Conservation (phyloP, 92 coral and sea anemone genomes). For the Palythoa grandis region DNA sequence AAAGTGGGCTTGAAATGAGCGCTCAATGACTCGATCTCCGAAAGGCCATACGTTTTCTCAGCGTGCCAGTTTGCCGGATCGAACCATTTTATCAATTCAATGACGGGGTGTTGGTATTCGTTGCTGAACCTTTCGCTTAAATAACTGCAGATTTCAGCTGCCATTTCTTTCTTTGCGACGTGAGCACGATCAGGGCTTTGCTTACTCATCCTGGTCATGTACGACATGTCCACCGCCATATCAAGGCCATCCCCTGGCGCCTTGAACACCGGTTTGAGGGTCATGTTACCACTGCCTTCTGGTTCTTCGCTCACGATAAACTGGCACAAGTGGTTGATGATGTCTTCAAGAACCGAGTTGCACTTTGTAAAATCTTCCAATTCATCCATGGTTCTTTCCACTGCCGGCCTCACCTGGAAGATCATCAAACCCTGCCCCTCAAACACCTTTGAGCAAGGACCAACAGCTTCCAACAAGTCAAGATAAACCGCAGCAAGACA, state of each 20-base stretch:
- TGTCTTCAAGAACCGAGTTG: neutral
- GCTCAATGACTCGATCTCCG: neutral
- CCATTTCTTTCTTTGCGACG: conserved; percentile 13
- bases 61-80: neutral
- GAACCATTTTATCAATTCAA: neutral
- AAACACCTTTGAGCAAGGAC: conserved; percentile 39
- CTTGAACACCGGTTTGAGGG: conserved; percentile 20
- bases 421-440: conserved; percentile 43
- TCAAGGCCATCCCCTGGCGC: conserved; percentile 34
- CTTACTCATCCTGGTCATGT: neutral
- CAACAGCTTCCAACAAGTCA: conserved; percentile 34
- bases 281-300: neutral
- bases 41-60: neutral
- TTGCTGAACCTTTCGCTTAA: neutral
- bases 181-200: conserved; percentile 5
- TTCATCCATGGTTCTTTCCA: conserved; percentile 36
- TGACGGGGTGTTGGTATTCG: neutral
- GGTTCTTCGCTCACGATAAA: neutral
- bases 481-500: conserved; percentile 17
- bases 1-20: neutral
- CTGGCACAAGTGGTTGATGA: conserved; percentile 8
- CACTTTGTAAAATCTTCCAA: neutral
- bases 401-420: conserved; percentile 29
- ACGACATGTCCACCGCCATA: conserved; percentile 19
- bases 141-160: neutral